Conservation (phyloP, 1,140 invertebrate species). For the Diprion similis region DNA sequence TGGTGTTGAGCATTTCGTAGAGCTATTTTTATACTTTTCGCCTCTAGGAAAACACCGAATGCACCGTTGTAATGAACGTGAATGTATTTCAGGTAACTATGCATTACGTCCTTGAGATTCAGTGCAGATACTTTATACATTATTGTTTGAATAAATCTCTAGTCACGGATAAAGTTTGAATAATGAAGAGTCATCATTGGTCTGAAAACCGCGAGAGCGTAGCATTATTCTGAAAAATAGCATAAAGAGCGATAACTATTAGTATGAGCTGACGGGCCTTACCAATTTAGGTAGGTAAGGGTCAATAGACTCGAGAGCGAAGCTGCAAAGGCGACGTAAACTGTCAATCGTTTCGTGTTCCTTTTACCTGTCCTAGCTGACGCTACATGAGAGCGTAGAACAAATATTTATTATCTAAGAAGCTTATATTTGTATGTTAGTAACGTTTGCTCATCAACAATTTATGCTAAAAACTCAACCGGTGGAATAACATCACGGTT, state of each 20-base stretch:
- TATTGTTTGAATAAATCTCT: too few species aligned
- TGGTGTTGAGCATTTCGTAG: background rate
- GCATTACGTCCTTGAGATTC: background rate
- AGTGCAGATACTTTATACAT: too few species aligned
- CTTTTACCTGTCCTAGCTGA: background rate
- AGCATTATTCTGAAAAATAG: too few species aligned
- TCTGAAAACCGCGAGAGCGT: too few species aligned
- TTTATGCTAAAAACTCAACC: background rate
- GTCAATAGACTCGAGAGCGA: background rate
- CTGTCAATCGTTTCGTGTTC: background rate
- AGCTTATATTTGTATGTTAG: background rate
- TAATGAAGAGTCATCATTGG: too few species aligned
- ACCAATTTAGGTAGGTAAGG: background rate
- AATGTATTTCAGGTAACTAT: background rate
- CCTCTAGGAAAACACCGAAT: background rate
- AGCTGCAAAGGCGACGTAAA: background rate
- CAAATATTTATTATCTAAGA: background rate
- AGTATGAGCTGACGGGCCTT: too few species aligned
- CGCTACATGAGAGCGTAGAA: too few species aligned
- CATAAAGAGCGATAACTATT: too few species aligned
- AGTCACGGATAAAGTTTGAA: too few species aligned
- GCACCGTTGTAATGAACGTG: conserved; percentile 2
- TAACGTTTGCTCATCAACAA: background rate
- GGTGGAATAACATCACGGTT: too few species aligned
- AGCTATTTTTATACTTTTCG: background rate